phyloP scores from a whole-genome alignment of 2,888 invertebrate species.

The Schizaphis graminum region DNA sequence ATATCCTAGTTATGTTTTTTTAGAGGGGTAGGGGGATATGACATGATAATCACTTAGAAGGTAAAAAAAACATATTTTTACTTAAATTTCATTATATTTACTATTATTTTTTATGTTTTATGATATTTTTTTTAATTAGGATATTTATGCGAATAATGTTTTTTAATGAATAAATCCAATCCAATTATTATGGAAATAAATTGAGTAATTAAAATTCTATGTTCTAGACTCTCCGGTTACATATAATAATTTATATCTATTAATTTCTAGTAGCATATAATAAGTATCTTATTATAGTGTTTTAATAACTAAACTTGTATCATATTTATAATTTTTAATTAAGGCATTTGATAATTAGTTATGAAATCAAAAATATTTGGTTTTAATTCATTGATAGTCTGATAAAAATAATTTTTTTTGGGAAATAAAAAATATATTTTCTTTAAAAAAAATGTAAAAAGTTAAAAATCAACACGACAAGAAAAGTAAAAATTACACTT shows the following conservation, averaged over 20 bases:
- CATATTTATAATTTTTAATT: background rate
- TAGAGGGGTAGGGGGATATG: background rate
- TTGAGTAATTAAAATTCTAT: background rate
- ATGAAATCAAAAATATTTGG: background rate
- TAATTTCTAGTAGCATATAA: background rate
- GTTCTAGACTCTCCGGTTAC: background rate
- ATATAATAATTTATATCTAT: background rate
- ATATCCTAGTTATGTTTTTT: background rate
- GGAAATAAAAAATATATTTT: background rate
- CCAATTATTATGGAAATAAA: background rate
- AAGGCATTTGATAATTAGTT: background rate
- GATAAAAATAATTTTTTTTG: background rate
- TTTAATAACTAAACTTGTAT: background rate
- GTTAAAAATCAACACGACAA: background rate
- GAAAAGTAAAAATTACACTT: background rate
- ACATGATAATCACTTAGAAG: background rate
- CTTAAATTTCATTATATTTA: background rate
- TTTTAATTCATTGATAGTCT: background rate
- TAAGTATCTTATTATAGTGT: background rate
- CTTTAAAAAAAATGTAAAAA: background rate
- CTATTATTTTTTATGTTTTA: background rate
- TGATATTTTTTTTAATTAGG: background rate
- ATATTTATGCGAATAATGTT: background rate
- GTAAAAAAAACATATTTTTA: background rate
- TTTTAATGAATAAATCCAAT: background rate